Evolutionary conservation across 2,113 vertebrate genomes (phyloP), one percentile per base, ranked within the genome.

Genomic region (Cichladusa arquata): DNA sequence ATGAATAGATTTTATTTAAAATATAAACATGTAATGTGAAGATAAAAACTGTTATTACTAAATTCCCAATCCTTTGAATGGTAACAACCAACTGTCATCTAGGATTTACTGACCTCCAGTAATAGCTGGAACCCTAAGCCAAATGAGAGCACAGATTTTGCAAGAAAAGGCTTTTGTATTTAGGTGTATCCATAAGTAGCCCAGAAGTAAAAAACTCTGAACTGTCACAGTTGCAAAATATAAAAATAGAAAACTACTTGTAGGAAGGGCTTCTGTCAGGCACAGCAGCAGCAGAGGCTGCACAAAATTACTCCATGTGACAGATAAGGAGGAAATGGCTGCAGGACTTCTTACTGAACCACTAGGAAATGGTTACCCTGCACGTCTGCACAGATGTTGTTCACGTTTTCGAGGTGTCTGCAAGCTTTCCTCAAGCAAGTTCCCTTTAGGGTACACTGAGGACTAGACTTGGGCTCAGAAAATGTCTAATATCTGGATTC

Each of bases 1-100:
- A 76, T 14, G 2, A 79, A 74, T 8, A 24, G 14, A 38, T 85
- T 97, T 97, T 94, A 95, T 96, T 96, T 67, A 62, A 74, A 86
- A 93, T 25, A 74, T 42, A 88, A 91, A 86, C 71, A 40, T 51
- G 40, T 29, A 45, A 67, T 0, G 0, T 73, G 38, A 66, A 20
- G 38, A 84, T 14, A 95, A 86, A 62, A 76, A 1, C 19, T 29
- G 29, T 56, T 69, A n/a, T 7, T 77, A 80, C 8, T 45, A 47
- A 84, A 81, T 42, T 83, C 24, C 28, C 13, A 53, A 53, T 80
- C 14, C 22, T 56, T 62, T 44, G 14, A 65, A 33, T 72, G 14
- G 6, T 53, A 80, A 66, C 25, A 61, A 69, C 33, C 20, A 81
- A n/a, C 5, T 17, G 18, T 19, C 8, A 33, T 25, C 44, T 78